phyloP scores from a whole-genome alignment of 2,888 invertebrate genomes.

The Chloroclystis v-ata region DNA sequence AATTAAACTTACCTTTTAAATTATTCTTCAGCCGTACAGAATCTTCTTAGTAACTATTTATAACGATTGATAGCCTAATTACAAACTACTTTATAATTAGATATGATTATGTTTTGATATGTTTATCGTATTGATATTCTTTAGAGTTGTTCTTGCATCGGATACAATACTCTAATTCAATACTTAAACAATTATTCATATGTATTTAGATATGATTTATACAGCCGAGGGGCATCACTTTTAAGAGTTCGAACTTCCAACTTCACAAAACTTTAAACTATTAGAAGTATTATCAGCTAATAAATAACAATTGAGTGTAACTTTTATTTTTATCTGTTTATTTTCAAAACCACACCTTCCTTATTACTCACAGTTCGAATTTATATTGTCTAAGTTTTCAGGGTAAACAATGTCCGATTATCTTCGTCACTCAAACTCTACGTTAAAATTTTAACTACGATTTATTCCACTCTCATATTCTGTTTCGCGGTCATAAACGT shows the following conservation, averaged over 20 bases:
- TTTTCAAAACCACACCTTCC: no score
- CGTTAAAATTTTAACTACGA: no score
- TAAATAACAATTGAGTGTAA: no score
- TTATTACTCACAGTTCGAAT: no score
- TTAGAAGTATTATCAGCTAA: no score
- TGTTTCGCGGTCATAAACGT: no score
- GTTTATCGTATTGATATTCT: conserved; percentile 73
- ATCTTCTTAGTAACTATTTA: not conserved
- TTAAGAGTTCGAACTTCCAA: conserved; percentile 39
- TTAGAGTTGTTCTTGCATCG: conserved; percentile 71
- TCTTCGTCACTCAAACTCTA: no score
- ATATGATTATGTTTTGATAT: conserved; percentile 69
- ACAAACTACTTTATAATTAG: conserved; percentile 29
- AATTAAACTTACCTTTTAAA: not conserved
- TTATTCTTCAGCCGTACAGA: not conserved
- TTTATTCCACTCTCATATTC: no score
- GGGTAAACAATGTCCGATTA: no score
- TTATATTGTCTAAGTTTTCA: no score
- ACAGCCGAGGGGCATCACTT: conserved; percentile 66
- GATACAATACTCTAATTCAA: conserved; percentile 68
- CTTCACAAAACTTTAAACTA: not conserved
- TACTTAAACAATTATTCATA: conserved; percentile 48
- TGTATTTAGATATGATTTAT: conserved; percentile 37
- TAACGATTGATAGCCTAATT: conserved; percentile 7
- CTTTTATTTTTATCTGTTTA: no score